Evolutionary conservation across 2,797 vertebrate species (phyloP).

Genomic region (Acipenser transmontanus): DNA sequence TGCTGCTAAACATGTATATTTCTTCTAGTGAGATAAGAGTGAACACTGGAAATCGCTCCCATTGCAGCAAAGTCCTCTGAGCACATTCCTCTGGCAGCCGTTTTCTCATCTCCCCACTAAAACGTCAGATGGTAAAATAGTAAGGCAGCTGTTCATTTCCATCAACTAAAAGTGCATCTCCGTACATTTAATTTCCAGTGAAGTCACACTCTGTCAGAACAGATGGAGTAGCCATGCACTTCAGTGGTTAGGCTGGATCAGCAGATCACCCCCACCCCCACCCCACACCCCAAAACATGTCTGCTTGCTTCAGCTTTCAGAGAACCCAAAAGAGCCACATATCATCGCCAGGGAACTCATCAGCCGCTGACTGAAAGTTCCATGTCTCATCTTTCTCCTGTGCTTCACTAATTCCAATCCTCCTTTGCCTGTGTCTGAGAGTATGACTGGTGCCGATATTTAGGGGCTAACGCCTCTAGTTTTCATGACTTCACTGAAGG

Average conservation of each 20-base stretch:
- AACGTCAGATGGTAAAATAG: constrained; percentile 96
- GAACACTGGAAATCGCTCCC: constrained; percentile 66
- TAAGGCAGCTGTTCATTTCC: constrained; percentile 98
- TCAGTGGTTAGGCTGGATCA: constrained; percentile 73
- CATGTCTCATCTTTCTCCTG: constrained; percentile 69
- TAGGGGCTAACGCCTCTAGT: constrained; percentile 69
- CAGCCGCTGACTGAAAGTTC: constrained; percentile 70
- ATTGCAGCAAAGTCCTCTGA: constrained; percentile 70
- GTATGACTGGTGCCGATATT: constrained; percentile 76
- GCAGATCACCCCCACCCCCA: constrained; percentile 53
- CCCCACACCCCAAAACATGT: constrained; percentile 39
- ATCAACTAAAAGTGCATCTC: constrained; percentile 94
- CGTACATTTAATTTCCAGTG: constrained; percentile 76
- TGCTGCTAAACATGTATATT: constrained; percentile 69
- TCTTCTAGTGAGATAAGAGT: constrained; percentile 74
- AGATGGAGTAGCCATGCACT: constrained; percentile 68
- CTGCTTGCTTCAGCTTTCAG: constrained; percentile 66
- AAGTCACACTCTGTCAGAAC: constrained; percentile 77
- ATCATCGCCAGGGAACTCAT: constrained; percentile 58
- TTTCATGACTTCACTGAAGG: constrained; percentile 83
- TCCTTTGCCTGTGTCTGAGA: constrained; percentile 72
- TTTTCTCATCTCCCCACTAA: constrained; percentile 80
- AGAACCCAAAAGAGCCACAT: constrained; percentile 67
- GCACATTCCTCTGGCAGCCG: constrained; percentile 76
- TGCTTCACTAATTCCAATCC: constrained; percentile 77